phyloP scores from a whole-genome alignment of 2,113 vertebrate species.

The Cacatua alba region DNA sequence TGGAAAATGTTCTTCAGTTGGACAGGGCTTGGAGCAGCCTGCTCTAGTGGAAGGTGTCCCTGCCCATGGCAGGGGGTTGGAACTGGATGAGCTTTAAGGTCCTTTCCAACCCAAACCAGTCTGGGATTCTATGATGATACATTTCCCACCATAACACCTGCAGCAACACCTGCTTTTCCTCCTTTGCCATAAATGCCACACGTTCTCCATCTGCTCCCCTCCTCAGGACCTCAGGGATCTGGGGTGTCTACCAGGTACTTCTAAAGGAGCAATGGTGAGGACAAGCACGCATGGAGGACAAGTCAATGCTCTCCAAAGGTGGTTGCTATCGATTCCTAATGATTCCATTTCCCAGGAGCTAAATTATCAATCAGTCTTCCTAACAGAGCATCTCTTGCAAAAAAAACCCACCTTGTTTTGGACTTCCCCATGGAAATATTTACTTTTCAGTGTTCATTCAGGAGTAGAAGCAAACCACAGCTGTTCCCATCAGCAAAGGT shows the following conservation, averaged over 20 bases:
- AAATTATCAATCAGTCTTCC: neutral
- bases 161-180: neutral
- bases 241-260: neutral
- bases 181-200: neutral
- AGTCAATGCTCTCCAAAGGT: neutral
- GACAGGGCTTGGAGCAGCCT: neutral
- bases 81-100: neutral
- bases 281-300: neutral
- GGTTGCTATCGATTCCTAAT: neutral
- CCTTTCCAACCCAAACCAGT: neutral
- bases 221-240: neutral
- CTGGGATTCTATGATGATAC: neutral
- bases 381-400: neutral
- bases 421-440: neutral
- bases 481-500: neutral
- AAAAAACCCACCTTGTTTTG: neutral
- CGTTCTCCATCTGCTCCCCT: neutral
- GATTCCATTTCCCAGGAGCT: neutral
- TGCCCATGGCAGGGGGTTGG: neutral
- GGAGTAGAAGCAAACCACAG: neutral
- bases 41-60: neutral
- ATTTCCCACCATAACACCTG: neutral
- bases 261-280: neutral
- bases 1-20: neutral
- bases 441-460: neutral